Evolutionary conservation across 2,888 invertebrate genomes (phyloP).

Genomic region (Drosophila bunnanda): DNA sequence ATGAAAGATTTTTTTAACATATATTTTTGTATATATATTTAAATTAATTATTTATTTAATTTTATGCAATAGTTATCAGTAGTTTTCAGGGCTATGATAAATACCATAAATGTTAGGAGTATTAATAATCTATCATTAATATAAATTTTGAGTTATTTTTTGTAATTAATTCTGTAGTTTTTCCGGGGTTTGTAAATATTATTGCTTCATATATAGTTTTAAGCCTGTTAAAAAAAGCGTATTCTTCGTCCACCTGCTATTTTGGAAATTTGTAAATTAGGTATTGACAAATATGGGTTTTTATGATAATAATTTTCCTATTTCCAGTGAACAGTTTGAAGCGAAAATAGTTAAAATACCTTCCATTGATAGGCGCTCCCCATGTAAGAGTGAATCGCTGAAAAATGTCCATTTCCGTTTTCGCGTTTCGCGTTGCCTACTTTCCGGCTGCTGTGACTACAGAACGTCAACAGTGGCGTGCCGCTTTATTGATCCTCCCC

Average conservation of each 20-base stretch:
- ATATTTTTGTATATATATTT: background rate
- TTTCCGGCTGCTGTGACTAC: constrained; percentile 46
- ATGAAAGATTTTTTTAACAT: background rate
- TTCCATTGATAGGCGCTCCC: background rate
- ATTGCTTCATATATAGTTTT: too few relatives aligned
- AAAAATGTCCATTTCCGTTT: background rate
- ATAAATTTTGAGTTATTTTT: too few relatives aligned
- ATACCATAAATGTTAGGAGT: background rate
- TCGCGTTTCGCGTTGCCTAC: constrained; percentile 48
- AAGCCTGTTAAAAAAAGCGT: background rate
- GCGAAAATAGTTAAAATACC: background rate
- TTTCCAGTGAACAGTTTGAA: fast-evolving
- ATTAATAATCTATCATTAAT: background rate
- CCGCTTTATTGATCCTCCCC: constrained; percentile 35
- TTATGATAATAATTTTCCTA: too few relatives aligned
- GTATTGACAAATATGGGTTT: background rate
- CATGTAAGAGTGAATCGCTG: background rate
- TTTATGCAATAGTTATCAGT: too few relatives aligned
- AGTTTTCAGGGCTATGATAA: background rate
- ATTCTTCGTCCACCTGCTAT: background rate
- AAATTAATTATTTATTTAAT: background rate
- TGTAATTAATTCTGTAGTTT: background rate
- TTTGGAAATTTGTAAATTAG: too few relatives aligned
- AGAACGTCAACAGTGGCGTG: constrained; percentile 56
- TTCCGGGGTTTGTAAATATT: background rate